These are phyloP conservation scores for Ceratoteleas bidentatus DNA, from an alignment of 1,140 invertebrate species.

Conservation along the genomic window DNA sequence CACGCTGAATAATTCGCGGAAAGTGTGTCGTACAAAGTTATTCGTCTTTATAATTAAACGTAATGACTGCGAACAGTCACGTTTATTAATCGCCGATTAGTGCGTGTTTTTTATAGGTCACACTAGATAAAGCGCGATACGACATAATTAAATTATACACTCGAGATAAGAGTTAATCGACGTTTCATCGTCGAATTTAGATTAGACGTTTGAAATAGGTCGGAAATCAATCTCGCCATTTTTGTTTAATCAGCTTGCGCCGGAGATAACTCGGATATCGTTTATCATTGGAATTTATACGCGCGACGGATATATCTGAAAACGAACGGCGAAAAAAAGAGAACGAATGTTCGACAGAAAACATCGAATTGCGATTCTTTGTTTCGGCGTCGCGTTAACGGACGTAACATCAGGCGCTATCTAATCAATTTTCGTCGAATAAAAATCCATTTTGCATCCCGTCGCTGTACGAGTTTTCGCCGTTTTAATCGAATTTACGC, in stretches of 20 bases:
- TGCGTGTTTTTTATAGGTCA: conserved; percentile 53
- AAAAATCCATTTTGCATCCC: neutral
- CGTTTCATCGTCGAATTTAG: conserved; percentile 63
- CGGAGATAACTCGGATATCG: conserved; percentile 59
- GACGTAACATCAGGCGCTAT: neutral
- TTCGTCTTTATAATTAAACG: conserved; percentile 50
- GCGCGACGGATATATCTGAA: conserved; percentile 23
- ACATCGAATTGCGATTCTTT: conserved; percentile 4
- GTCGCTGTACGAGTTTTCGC: neutral
- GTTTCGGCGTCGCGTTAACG: conserved; percentile 1
- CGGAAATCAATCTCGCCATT: conserved; percentile 62
- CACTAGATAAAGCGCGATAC: conserved; percentile 50
- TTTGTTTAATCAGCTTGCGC: conserved; percentile 59
- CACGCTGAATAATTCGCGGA: conserved; percentile 48
- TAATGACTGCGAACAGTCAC: conserved; percentile 42
- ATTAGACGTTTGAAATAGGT: conserved; percentile 62
- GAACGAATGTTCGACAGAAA: conserved; percentile 8
- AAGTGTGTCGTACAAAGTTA: conserved; percentile 51
- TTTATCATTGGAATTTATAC: conserved; percentile 56
- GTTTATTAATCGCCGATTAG: conserved; percentile 56
- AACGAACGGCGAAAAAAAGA: conserved; percentile 6
- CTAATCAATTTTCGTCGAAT: neutral
- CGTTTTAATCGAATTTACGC: neutral
- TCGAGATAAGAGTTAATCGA: conserved; percentile 59
- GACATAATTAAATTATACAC: conserved; percentile 61